Evolutionary conservation across 2,888 invertebrate genomes (phyloP).

Genomic region (Nymphalis polychloros): DNA sequence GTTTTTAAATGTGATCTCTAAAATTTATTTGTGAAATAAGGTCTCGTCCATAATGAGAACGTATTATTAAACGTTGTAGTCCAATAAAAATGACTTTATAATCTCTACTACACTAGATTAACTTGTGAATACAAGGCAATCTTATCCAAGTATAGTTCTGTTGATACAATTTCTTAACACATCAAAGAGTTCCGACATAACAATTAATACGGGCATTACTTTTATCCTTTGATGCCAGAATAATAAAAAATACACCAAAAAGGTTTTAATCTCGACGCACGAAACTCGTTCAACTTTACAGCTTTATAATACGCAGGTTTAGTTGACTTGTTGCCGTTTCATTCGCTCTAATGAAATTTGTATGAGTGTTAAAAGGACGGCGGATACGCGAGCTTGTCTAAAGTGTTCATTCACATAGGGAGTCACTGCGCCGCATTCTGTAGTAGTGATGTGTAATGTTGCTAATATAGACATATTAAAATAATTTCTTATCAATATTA

Average conservation of each 20-base stretch:
- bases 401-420: slow-evolving; percentile 73
- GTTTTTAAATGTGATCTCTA: too few relatives aligned
- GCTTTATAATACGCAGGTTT: slow-evolving; percentile 63
- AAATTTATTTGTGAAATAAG: too few relatives aligned
- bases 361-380: slow-evolving; percentile 46
- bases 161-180: background rate
- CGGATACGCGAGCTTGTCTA: slow-evolving; percentile 50
- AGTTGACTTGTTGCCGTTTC: slow-evolving; percentile 52
- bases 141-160: background rate
- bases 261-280: slow-evolving; percentile 33
- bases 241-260: slow-evolving; percentile 15
- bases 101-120: too few relatives aligned
- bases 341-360: slow-evolving; percentile 17
- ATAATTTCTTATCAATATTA: background rate
- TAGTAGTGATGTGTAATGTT: slow-evolving; percentile 55
- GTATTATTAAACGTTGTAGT: too few relatives aligned
- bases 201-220: slow-evolving; percentile 23
- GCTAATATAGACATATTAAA: slow-evolving; percentile 30
- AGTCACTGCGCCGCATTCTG: slow-evolving; percentile 76
- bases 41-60: too few relatives aligned
- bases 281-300: slow-evolving; percentile 52
- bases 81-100: too few relatives aligned
- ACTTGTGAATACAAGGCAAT: background rate
- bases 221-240: slow-evolving; percentile 13
- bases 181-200: slow-evolving; percentile 24